Base-by-base conservation (phyloP, 2,888 invertebrate genomes). In the Leptarthrus brevirostris region DNA sequence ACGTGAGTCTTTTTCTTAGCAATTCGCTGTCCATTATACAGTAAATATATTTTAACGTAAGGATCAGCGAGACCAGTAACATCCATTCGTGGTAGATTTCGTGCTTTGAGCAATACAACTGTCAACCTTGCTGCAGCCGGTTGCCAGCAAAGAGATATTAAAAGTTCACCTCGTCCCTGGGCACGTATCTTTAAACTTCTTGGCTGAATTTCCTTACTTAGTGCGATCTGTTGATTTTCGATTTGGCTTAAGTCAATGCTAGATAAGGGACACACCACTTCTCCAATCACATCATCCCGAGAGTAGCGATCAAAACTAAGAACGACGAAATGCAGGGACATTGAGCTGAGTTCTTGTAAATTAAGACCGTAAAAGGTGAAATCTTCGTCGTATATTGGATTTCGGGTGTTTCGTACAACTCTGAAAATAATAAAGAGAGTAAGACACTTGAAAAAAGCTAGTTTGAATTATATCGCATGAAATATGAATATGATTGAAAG, bases 1-100 rank as follows among this genome's bases (percentile, higher is more conserved):
- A 98, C 97, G 85, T 98, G 98, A 0, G 98, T 98, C 88, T 98
- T 98, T 90, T 98, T 98, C 89, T 98, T 99, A 61, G 97, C 96
- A 80, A 98, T 95, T 77, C 98, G 92, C 83, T 98, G 97, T n/a
- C 96, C 95, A 86, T 98, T 97, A 87, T 94, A 97, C 72, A 97
- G 88, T 80, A 98, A 88, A 86, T 98, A 98, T 86, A 99, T 95
- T 86, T 99, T 99, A 61, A 98, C 98, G 83, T 90, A 90, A 4
- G 98, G 98, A 88, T 99, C 98, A 85, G 97, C 97, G 58, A 97
- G 88, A 73, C 97, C 97, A 69, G 97, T 96, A 78, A 97, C 95
- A 86, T 98, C 97, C 96, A 98, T 98, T 86, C 96, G 96, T 75
- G 98, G 98, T 79, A 99, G 88, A 86, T 98, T 98, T 79, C 97